A percentile compares a stretch with the other conserved stretches of the same genome.
phyloP scores from a whole-genome alignment of 2,113 vertebrate genomes.

The Xyliphius kryptos region DNA sequence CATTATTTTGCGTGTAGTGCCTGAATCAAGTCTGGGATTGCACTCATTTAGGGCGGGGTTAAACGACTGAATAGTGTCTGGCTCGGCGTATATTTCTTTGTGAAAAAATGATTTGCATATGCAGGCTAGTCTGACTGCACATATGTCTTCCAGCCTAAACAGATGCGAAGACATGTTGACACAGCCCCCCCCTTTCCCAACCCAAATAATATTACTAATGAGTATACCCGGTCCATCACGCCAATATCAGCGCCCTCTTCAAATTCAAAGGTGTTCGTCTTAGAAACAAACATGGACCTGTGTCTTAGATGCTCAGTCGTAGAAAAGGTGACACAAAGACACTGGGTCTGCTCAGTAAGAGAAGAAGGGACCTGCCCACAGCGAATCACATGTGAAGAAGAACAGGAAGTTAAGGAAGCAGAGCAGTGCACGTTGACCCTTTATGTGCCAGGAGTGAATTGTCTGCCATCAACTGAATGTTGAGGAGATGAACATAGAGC shows the following conservation, averaged over 20 bases:
- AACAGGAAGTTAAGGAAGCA: conserved; percentile 34
- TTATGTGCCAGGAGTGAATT: conserved; percentile 11
- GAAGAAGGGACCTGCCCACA: not conserved
- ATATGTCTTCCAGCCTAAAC: conserved; percentile 51
- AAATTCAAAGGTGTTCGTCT: too few species aligned
- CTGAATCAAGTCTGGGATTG: conserved; percentile 35
- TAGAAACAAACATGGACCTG: too few species aligned
- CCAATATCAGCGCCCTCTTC: conserved; percentile 1
- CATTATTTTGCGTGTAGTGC: conserved; percentile 29
- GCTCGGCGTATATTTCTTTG: conserved; percentile 50
- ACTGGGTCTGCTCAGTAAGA: not conserved
- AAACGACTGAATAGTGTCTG: conserved; percentile 53
- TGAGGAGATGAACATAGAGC: not conserved
- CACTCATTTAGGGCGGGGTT: conserved; percentile 49
- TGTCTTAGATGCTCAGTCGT: not conserved
- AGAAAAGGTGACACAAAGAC: conserved; percentile 1
- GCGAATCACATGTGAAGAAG: conserved; percentile 26
- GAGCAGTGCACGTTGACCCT: conserved; percentile 14
- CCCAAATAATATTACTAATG: conserved; percentile 3
- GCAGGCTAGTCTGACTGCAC: conserved; percentile 42
- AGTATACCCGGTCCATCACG: conserved; percentile 10
- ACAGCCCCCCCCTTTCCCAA: conserved; percentile 5
- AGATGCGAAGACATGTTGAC: conserved; percentile 40
- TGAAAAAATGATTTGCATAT: conserved; percentile 63
- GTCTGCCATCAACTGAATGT: too few species aligned